These are phyloP conservation scores for Atherinosoma microstoma DNA, from an alignment of 2,797 vertebrate genomes.

Conservation along the genomic window DNA sequence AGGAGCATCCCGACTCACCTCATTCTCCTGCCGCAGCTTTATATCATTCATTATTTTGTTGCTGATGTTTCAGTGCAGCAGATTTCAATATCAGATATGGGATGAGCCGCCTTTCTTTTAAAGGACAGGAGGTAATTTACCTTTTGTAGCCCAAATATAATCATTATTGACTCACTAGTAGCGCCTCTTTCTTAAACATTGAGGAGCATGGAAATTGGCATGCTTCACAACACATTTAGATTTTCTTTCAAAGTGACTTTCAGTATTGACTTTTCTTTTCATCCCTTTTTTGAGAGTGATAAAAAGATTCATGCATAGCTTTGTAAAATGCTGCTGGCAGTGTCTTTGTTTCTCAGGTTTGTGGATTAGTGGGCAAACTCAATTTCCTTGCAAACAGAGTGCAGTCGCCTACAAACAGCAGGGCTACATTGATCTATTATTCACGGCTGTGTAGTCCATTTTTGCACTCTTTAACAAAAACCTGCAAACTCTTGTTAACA, in stretches of 20 bases:
- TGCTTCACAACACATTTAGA: not conserved
- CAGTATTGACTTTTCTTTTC: not conserved
- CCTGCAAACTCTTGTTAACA: not conserved
- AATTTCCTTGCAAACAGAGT: not conserved
- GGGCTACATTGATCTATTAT: not conserved
- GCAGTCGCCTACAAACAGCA: not conserved
- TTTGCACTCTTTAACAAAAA: not conserved
- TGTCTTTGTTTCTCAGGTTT: not conserved
- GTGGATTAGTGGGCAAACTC: not conserved
- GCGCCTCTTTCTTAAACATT: not conserved
- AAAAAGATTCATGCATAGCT: not conserved
- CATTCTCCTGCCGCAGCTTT: not conserved
- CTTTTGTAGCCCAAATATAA: not conserved
- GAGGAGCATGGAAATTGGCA: not conserved
- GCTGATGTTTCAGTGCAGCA: not conserved
- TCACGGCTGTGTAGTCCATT: not conserved
- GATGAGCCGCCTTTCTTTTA: not conserved
- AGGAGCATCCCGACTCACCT: not conserved
- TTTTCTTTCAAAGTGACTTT: not conserved
- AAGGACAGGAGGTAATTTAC: not conserved
- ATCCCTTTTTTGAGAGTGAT: not conserved
- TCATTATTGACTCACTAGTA: not conserved
- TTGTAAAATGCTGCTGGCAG: not conserved
- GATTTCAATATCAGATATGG: constrained; percentile 1
- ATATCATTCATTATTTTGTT: constrained; percentile 13